These are phyloP conservation scores for Lasioglossum vierecki DNA, from an alignment of 2,888 invertebrate species.

Conservation along the genomic window DNA sequence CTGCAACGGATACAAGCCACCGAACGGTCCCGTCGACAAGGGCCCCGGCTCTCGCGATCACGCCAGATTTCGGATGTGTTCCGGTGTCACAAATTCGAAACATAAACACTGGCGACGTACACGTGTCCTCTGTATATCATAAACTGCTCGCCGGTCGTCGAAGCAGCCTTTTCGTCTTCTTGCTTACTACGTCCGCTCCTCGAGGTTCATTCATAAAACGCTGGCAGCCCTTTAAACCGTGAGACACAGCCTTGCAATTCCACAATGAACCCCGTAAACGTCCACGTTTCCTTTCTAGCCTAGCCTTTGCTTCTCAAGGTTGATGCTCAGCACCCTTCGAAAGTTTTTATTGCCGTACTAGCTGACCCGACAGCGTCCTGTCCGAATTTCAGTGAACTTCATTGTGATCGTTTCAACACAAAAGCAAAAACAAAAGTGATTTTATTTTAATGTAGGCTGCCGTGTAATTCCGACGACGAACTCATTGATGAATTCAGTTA, in stretches of 20 bases:
- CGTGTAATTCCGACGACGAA: no score
- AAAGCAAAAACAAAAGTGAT: no score
- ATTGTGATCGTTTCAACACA: no score
- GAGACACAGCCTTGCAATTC: not conserved
- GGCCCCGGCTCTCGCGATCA: not conserved
- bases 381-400: no score
- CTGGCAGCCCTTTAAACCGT: slow-evolving; percentile 44
- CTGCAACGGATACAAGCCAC: not conserved
- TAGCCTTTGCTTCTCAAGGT: not conserved
- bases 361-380: no score
- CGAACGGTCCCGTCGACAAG: not conserved
- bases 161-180: slow-evolving; percentile 46
- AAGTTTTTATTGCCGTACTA: not conserved
- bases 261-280: not conserved
- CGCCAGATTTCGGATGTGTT: slow-evolving; percentile 56
- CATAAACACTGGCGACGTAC: slow-evolving; percentile 75
- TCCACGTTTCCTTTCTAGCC: not conserved
- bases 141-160: slow-evolving; percentile 56
- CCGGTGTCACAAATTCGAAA: slow-evolving; percentile 60
- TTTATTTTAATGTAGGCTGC: no score
- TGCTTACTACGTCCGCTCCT: slow-evolving; percentile 63
- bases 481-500: no score
- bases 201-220: slow-evolving; percentile 65
- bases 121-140: slow-evolving; percentile 76
- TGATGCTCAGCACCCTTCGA: not conserved